phyloP scores from a whole-genome alignment of 37 sponge, comb jelly and placozoan genomes.

The Diacarnus erythraeanus region DNA sequence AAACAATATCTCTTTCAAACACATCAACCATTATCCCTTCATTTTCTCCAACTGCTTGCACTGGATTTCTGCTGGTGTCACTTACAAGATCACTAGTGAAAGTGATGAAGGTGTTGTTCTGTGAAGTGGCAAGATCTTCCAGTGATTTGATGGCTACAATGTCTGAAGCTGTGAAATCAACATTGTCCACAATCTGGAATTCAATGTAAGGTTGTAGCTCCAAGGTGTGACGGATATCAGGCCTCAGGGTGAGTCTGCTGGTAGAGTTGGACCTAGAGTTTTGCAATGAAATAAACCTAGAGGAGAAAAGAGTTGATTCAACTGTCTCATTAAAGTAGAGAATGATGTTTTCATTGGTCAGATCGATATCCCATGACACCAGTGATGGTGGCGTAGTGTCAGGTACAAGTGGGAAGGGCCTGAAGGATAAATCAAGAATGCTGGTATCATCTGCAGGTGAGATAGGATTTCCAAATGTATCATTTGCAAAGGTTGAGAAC shows the following conservation, averaged over 20 bases:
- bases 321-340: slow-evolving; percentile 85
- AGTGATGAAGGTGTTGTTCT: slow-evolving; percentile 73
- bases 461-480: slow-evolving; percentile 79
- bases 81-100: slow-evolving; percentile 48
- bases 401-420: slow-evolving; percentile 22
- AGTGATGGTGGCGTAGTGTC: slow-evolving; percentile 75
- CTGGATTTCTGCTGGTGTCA: slow-evolving; percentile 65
- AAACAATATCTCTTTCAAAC: slow-evolving; percentile 61
- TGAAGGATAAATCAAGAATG: slow-evolving; percentile 4
- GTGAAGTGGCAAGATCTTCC: slow-evolving; percentile 61
- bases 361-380: slow-evolving; percentile 69
- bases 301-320: slow-evolving; percentile 48
- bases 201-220: slow-evolving; percentile 34
- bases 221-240: slow-evolving; percentile 24
- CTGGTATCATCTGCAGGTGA: slow-evolving; percentile 39
- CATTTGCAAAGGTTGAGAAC: slow-evolving; percentile 64
- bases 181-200: slow-evolving; percentile 19
- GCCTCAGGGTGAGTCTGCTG: slow-evolving; percentile 36
- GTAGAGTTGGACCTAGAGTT: slow-evolving; percentile 58
- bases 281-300: slow-evolving; percentile 61
- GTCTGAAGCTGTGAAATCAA: slow-evolving; percentile 42
- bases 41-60: slow-evolving; percentile 22
- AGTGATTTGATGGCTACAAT: slow-evolving; percentile 73
- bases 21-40: slow-evolving; percentile 56
- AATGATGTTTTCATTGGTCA: slow-evolving; percentile 63